These are phyloP conservation scores for Keiferia lycopersicella DNA, from an alignment of 2,888 invertebrate genomes.

Conservation along the genomic window DNA sequence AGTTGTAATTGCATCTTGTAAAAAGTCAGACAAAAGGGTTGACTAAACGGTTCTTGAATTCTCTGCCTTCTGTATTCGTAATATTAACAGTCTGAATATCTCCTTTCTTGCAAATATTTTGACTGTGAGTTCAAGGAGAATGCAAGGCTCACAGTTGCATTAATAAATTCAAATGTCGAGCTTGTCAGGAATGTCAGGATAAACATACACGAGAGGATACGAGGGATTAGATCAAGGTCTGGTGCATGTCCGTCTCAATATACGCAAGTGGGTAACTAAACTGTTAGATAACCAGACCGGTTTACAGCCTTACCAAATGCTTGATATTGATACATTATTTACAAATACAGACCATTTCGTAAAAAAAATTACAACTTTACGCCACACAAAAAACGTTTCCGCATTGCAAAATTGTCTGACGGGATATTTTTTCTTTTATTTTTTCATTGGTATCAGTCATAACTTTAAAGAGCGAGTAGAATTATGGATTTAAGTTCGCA, in stretches of 20 bases:
- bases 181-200: constrained; percentile 31
- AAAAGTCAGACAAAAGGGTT: constrained; percentile 41
- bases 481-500: no score
- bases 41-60: constrained; percentile 32
- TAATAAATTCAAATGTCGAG: not conserved
- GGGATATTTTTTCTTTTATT: no score
- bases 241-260: constrained; percentile 60
- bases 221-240: constrained; percentile 62
- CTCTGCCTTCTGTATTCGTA: constrained; percentile 1
- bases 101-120: not conserved
- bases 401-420: no score
- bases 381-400: no score
- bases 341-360: not conserved
- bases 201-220: constrained; percentile 53
- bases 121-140: not conserved
- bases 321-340: not conserved
- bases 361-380: not conserved
- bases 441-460: no score
- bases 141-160: not conserved
- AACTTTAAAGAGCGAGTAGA: no score
- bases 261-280: constrained; percentile 38
- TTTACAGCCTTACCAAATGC: constrained; percentile 26
- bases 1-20: constrained; percentile 45
- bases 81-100: not conserved
- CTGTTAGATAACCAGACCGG: not conserved